Evolutionary conservation across 2,113 vertebrate species (phyloP).

Genomic region (Anarrhichthys ocellatus): DNA sequence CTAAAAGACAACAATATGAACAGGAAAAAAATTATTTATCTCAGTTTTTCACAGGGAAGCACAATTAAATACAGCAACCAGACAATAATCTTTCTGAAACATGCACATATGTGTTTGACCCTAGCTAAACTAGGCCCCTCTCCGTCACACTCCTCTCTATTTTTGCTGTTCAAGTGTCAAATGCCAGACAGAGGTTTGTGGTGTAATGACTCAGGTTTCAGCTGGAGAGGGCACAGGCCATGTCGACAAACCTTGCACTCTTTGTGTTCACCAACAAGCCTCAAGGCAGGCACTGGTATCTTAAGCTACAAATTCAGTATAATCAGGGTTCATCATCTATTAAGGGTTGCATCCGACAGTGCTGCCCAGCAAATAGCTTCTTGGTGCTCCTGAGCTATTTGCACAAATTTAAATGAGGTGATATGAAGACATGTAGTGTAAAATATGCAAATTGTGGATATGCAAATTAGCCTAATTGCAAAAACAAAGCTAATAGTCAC

Average conservation of each 20-base stretch:
- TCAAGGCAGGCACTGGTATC: not conserved
- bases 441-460: too few species aligned
- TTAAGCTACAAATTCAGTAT: not conserved
- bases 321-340: not conserved
- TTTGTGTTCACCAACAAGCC: not conserved
- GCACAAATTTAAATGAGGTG: too few species aligned
- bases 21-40: not conserved
- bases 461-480: too few species aligned
- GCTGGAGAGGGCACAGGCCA: not conserved
- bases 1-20: slow-evolving; percentile 52
- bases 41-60: not conserved
- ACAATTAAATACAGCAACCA: not conserved
- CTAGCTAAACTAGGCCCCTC: not conserved
- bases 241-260: not conserved
- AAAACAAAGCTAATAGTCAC: too few species aligned
- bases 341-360: too few species aligned
- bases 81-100: slow-evolving; percentile 8
- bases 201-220: slow-evolving; percentile 26
- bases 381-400: too few species aligned
- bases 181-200: slow-evolving; percentile 30
- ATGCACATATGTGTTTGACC: not conserved
- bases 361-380: too few species aligned
- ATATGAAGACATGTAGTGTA: too few species aligned
- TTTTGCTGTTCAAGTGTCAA: slow-evolving; percentile 39
- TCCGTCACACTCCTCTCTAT: slow-evolving; percentile 18